Conservation (phyloP, 2,113 vertebrate genomes). For the Phocoena phocoena region DNA sequence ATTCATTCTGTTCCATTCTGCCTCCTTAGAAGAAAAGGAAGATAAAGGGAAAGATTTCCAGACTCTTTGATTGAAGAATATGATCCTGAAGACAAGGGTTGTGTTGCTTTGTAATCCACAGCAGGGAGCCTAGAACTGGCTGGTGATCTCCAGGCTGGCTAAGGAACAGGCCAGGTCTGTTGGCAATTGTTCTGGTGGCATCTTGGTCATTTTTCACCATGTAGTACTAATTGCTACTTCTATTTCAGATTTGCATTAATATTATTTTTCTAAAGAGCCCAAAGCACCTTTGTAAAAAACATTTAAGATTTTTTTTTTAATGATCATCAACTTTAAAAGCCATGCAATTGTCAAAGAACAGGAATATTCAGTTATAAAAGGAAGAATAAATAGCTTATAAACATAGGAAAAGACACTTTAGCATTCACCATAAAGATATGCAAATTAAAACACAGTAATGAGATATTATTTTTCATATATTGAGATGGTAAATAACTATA, state of each 20-base stretch:
- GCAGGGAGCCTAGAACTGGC: neutral
- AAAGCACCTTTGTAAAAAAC: neutral
- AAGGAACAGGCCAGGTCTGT: neutral
- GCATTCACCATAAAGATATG: neutral
- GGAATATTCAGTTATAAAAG: neutral
- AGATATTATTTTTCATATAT: neutral
- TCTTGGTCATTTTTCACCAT: neutral
- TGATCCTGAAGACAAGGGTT: neutral
- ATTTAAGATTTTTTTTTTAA: neutral
- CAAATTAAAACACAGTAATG: slow-evolving; percentile 1
- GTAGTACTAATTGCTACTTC: neutral
- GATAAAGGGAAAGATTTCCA: neutral
- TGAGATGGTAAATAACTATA: slow-evolving; percentile 13
- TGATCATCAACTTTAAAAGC: neutral
- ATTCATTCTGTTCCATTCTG: neutral
- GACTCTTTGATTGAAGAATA: neutral
- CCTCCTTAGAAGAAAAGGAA: neutral
- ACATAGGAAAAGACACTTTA: neutral
- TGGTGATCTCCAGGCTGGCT: neutral
- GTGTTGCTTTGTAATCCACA: neutral
- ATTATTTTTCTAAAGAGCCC: neutral
- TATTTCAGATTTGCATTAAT: neutral
- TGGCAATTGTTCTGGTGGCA: neutral
- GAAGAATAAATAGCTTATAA: neutral
- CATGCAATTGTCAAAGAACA: neutral